Conservation (phyloP, 2,113 vertebrate genomes). For the Cryptomyrus ogoouensis region DNA sequence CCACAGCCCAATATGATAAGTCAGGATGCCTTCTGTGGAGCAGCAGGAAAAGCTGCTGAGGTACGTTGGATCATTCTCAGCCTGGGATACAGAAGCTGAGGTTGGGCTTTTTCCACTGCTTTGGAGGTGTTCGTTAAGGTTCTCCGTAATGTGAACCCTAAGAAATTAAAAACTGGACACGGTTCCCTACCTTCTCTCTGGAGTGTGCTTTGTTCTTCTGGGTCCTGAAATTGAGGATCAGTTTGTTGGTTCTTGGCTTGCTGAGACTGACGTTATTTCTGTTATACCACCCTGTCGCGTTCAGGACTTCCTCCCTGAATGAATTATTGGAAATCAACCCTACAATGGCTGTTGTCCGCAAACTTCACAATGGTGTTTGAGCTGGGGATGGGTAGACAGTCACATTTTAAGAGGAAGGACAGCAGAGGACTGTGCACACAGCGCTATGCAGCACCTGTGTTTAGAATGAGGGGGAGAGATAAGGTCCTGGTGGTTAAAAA, state of each 20-base stretch:
- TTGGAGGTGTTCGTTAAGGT: not conserved
- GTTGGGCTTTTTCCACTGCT: not conserved
- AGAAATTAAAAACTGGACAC: not conserved
- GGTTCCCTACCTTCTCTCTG: not conserved
- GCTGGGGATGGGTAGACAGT: not conserved
- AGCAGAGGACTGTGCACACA: not conserved
- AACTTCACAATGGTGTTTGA: not conserved
- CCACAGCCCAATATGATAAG: not conserved
- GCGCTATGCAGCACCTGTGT: not conserved
- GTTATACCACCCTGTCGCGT: not conserved
- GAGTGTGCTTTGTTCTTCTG: not conserved
- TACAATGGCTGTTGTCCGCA: not conserved
- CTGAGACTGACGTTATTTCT: not conserved
- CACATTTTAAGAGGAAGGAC: not conserved
- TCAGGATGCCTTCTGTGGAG: not conserved
- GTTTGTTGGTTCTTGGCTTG: not conserved
- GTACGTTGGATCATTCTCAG: not conserved
- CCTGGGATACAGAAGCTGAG: not conserved
- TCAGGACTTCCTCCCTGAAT: not conserved
- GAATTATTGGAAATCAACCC: not conserved
- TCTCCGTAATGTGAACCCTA: not conserved
- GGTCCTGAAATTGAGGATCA: not conserved
- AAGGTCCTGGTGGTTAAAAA: not conserved
- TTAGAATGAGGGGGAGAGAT: not conserved
- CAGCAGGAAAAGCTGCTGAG: not conserved